Base-by-base conservation (phyloP, 1,140 invertebrate species). In the Lucilia sericata region DNA sequence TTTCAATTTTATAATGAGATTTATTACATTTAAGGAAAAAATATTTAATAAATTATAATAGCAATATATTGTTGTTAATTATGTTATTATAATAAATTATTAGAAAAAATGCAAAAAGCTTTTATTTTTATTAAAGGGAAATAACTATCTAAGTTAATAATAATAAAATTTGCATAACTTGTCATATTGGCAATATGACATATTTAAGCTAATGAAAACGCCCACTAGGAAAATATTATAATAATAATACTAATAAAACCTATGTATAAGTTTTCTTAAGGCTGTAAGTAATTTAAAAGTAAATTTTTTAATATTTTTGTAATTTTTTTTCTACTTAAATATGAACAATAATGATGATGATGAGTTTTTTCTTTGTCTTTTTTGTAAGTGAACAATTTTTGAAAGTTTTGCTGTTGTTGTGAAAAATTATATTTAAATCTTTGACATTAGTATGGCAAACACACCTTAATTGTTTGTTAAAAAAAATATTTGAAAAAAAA, bases 391-490 rank as follows among this genome's bases (percentile, higher is more conserved):
- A 30, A 30, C 25, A 60, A 5, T 17, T 60, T 60, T 60, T 60
- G 55, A 60, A 60, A 60, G 14, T 60, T n/a, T n/a, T 60, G n/a
- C 13, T 60, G 42, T 60, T 60, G 17, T 60, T 60, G n/a, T 17
- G 8, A 60, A 17, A 60, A 42, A 42, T 42, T 42, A 42, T 42
- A 42, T 42, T 42, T 42, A 42, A 42, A 42, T 42, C 42, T 42
- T 42, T 60, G n/a, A 60, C 55, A 60, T 60, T 60, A 60, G 55
- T 60, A 60, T 60, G 55, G 55, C 55, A 60, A 60, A 60, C 55
- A 60, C 55, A 60, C 55, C 55, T 60, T 60, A 60, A 60, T 60
- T 60, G 55, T 60, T 60, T 60, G 55, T n/a, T 60, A 5, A 17
- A 60, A 60, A 60, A n/a, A 4, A 60, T 13, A 60, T 13, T n/a